Conservation (phyloP, 2,113 vertebrate species). For the Apodemus speciosus region DNA sequence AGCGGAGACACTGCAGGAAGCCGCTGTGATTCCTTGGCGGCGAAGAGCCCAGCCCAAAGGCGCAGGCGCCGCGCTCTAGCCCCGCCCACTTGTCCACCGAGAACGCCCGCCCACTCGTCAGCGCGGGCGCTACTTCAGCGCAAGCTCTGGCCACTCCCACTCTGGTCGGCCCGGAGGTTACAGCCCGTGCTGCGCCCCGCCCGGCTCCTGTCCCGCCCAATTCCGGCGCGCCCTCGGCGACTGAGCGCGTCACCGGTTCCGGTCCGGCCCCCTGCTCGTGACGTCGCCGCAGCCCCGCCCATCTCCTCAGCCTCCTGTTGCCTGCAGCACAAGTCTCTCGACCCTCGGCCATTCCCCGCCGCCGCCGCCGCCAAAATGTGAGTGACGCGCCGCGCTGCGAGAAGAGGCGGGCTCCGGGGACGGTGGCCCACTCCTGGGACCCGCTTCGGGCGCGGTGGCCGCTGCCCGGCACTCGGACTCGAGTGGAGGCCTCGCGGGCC, state of each 20-base stretch:
- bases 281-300: constrained; percentile 25
- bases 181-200: background rate
- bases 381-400: constrained; percentile 61
- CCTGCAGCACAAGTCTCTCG: background rate
- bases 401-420: background rate
- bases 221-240: background rate
- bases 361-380: constrained; percentile 71
- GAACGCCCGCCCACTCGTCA: background rate
- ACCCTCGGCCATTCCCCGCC: background rate
- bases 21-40: background rate
- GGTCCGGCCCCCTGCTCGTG: background rate
- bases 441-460: background rate
- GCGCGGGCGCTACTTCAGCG: background rate
- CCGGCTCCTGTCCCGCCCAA: background rate
- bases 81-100: background rate
- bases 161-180: background rate
- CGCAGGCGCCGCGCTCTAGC: background rate
- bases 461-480: background rate
- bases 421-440: background rate
- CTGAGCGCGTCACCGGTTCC: background rate
- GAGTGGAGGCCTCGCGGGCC: background rate
- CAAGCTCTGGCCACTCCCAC: background rate
- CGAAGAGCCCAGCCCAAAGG: background rate
- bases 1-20: background rate
- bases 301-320: rapidly evolving